These are phyloP conservation scores for Oostethus manadensis DNA, from an alignment of 2,113 vertebrate species.

Conservation along the genomic window DNA sequence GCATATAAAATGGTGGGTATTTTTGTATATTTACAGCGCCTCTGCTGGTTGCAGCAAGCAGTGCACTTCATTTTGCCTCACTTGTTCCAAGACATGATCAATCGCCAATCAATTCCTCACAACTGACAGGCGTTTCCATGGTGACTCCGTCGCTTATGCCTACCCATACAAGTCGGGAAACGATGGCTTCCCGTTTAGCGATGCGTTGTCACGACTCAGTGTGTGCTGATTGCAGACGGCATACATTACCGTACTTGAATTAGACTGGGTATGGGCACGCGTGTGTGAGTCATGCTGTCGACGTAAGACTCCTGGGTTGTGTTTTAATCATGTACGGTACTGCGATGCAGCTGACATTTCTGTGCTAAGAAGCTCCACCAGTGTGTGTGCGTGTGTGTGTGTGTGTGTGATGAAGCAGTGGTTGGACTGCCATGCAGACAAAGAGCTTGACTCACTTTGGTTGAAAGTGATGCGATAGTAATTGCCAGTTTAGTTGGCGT, in stretches of 20 bases:
- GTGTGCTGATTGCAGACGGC: not conserved
- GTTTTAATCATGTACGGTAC: conserved; percentile 16
- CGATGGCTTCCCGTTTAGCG: too few relatives aligned
- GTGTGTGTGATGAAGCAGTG: not conserved
- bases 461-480: conserved; percentile 31
- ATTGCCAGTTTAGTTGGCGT: conserved; percentile 18
- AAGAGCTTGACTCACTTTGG: conserved; percentile 44
- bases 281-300: not conserved
- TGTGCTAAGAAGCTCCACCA: not conserved
- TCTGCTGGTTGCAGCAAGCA: too few relatives aligned
- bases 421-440: conserved; percentile 6
- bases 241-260: not conserved
- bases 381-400: not conserved
- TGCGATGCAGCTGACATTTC: conserved; percentile 4
- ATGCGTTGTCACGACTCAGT: not conserved
- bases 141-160: too few relatives aligned
- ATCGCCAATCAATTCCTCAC: too few relatives aligned
- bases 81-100: too few relatives aligned
- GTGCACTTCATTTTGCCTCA: too few relatives aligned
- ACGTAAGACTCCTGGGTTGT: not conserved
- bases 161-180: too few relatives aligned
- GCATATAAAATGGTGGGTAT: too few relatives aligned
- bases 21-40: too few relatives aligned
- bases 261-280: not conserved
- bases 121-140: too few relatives aligned